Evolutionary conservation across 2,113 vertebrate genomes (phyloP), one percentile per base, ranked within the genome.

Genomic region (Cygnus atratus): DNA sequence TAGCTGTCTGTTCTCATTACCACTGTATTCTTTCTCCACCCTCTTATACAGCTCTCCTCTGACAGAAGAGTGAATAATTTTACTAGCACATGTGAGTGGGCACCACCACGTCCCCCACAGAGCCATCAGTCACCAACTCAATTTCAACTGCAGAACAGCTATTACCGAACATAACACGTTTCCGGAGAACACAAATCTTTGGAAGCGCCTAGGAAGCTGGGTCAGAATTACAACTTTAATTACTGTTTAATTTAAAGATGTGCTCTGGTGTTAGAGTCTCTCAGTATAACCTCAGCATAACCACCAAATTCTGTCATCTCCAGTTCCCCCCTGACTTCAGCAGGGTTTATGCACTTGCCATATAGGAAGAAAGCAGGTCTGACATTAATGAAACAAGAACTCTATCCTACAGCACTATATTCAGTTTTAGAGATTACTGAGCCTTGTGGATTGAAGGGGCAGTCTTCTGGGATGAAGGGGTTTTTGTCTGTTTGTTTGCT

Each of bases 211-310:
- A 18, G 82, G 61, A 81, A 84, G 62, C 43, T 76, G 74, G 22
- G 52, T 65, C 0, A 0, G 57, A 63, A 72, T 46, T 70, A 63
- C 63, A 65, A 0, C 39, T 43, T 1, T 9, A 84, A 75, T 48
- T 67, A 10, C n/a, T 50, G 67, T 22, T 61, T 28, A 39, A 88
- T 41, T 67, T 70, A 37, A 52, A 63, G n/a, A 44, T 2, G 11
- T 54, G 43, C 16, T 77, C 68, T 67, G 50, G 70, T 57, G 57
- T 78, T 13, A 35, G 22, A 55, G 25, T 6, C 37, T 35, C 58
- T 66, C 70, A 8, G 29, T 33, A 70, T 25, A 21, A 2, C 24
- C 48, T 62, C 80, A 37, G 76, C 75, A 86, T 12, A 54, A 50
- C 52, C 66, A 84, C 43, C 52, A 3, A 59, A 43, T 29, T 48